Evolutionary conservation across 2,797 vertebrate genomes (phyloP), one percentile per base, ranked within the genome.

Genomic region (Adelosebastes latens): DNA sequence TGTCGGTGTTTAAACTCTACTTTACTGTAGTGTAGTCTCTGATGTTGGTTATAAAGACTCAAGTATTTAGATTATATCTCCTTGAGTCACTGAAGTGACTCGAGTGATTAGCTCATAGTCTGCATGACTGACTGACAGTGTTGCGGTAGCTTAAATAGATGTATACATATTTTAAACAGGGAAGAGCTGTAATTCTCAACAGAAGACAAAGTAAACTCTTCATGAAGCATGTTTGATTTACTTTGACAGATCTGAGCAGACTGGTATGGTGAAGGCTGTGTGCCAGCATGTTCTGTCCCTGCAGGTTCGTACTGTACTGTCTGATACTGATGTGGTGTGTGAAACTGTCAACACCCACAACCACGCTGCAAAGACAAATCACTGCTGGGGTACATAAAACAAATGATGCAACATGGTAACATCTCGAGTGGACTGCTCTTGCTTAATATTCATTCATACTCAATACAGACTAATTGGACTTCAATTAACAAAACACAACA

Each of bases 311-410:
- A n/a, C 59, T 64, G 60, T 14, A 46, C 72, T 27, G n/a, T n/a
- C 9, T 67, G 68, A 83, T 74, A 81, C 74, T 69, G 60, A 61
- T 75, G 31, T 32, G 68, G 10, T 46, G 25, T 79, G 63, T 70
- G 75, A 62, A 64, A 71, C 29, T 18, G 60, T 62, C 12, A 58
- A 68, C 58, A 65, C 3, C 31, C 60, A 24, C 31, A 42, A 13
- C 10, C 25, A 62, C 18, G 42, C 31, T 79, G 53, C 64, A 62
- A 39, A 77, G 34, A 13, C 10, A 62, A 55, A 52, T 68, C 56
- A 62, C 22, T 16, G 49, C 72, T 20, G 10, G 39, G 49, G 25
- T 27, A 9, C 11, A 34, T 8, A 6, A 29, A 36, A 76, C 11
- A 31, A 20, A n/a, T 53, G 27, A 63, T 52, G 24, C 22, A 52